Percentiles rank a stretch among this genome's conserved stretches.
Conservation (phyloP, 1,140 invertebrate genomes). For the Zaprionus gabonicus region DNA sequence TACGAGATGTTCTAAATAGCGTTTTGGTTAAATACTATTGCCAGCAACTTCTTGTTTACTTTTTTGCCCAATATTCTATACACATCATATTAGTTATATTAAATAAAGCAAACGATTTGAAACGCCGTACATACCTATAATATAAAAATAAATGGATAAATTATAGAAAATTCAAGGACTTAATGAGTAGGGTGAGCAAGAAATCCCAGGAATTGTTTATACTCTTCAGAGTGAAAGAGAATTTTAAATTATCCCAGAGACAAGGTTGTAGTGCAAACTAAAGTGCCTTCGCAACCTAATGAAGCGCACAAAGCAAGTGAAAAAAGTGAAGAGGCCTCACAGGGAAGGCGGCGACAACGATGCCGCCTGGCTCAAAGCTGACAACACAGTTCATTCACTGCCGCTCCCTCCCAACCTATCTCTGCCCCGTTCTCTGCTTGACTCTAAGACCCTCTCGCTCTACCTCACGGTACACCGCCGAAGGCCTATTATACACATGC, state of each 20-base stretch:
- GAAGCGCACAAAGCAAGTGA: conserved; percentile 46
- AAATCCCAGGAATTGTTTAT: not conserved
- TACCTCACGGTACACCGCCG: not conserved
- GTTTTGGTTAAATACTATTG: no score
- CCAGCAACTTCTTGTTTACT: no score
- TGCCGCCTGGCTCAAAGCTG: conserved; percentile 35
- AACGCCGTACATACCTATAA: no score
- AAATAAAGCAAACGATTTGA: no score
- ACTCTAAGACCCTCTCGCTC: not conserved
- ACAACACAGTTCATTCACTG: conserved; percentile 41
- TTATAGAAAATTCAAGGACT: not conserved
- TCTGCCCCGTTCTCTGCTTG: not conserved
- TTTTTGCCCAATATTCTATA: no score
- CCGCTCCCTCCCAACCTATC: not conserved
- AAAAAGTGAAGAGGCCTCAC: conserved; percentile 23
- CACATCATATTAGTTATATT: no score
- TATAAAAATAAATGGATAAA: no score
- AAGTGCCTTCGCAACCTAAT: conserved; percentile 44
- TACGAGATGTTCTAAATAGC: not conserved
- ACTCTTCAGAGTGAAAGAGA: not conserved
- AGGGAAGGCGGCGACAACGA: conserved; percentile 8
- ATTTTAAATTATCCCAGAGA: not conserved
- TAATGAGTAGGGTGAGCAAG: not conserved
- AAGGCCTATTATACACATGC: conserved; percentile 38
- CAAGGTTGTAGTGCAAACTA: conserved; percentile 14